phyloP scores from a whole-genome alignment of 1,140 invertebrate genomes.

The Lucilia sericata region DNA sequence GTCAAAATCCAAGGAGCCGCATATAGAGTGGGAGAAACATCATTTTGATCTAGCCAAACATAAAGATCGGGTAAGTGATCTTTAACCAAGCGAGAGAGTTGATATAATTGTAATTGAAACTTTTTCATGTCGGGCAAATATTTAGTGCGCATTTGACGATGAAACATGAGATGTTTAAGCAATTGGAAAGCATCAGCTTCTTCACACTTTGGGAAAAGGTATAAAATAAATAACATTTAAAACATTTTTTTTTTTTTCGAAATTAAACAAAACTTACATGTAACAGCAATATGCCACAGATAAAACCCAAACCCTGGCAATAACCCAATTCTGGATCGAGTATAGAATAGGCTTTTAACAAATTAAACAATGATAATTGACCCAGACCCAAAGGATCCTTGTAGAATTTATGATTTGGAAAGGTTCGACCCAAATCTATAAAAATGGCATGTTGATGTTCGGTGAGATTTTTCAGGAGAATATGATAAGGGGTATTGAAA shows the following conservation, averaged over 20 bases:
- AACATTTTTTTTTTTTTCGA: neutral
- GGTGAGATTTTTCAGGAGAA: conserved; percentile 87
- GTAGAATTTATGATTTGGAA: conserved; percentile 94
- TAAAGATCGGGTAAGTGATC: conserved; percentile 89
- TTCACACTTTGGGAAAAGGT: conserved; percentile 77
- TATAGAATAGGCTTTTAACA: conserved; percentile 95
- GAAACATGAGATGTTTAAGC: conserved; percentile 91
- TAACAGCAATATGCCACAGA: conserved; percentile 90
- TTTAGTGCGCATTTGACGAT: conserved; percentile 85
- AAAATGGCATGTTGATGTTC: conserved; percentile 96
- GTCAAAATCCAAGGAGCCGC: conserved; percentile 97
- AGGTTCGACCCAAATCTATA: conserved; percentile 87
- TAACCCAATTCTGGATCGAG: conserved; percentile 95
- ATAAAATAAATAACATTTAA: no score
- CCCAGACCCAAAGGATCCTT: conserved; percentile 87
- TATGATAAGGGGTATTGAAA: conserved; percentile 83
- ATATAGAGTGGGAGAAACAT: conserved; percentile 93
- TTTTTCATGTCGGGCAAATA: conserved; percentile 95
- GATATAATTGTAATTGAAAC: conserved; percentile 92
- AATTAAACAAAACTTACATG: conserved; percentile 78
- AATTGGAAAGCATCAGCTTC: conserved; percentile 90
- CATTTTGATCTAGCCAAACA: conserved; percentile 87
- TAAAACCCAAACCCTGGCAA: conserved; percentile 95
- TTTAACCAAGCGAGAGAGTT: conserved; percentile 90
- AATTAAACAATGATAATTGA: conserved; percentile 92